These are phyloP conservation scores for Acinonyx jubatus DNA, from an alignment of 2,113 vertebrate species.

Conservation along the genomic window DNA sequence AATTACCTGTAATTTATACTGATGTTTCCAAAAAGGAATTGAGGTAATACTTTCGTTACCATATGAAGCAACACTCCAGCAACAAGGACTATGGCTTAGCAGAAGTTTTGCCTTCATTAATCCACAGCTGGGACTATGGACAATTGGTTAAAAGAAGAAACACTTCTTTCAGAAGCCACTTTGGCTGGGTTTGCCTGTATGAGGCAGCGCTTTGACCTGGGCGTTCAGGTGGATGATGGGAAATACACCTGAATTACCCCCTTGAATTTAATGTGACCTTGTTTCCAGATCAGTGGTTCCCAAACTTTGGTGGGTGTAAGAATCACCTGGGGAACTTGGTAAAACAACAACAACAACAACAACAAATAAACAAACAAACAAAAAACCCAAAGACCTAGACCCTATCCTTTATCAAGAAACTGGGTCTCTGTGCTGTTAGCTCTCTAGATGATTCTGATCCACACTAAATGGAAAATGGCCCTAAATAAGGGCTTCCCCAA, in stretches of 20 bases:
- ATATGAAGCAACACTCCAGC: background rate
- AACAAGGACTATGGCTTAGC: background rate
- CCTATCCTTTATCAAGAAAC: background rate
- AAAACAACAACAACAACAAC: background rate
- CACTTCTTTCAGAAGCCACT: background rate
- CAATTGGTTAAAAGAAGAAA: background rate
- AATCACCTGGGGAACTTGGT: background rate
- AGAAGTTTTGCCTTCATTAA: background rate
- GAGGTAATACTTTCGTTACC: background rate
- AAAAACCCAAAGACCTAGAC: background rate
- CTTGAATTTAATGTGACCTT: background rate
- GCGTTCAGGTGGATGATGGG: background rate
- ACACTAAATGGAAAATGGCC: background rate
- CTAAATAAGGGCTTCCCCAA: background rate
- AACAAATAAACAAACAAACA: background rate
- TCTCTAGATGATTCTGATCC: background rate
- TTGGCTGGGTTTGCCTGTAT: background rate
- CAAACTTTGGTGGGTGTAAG: background rate
- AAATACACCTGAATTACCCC: background rate
- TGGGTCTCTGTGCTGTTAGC: background rate
- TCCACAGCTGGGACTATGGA: background rate
- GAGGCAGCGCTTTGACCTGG: background rate
- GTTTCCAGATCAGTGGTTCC: background rate
- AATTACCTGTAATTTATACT: slow-evolving; percentile 31
- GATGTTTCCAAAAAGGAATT: slow-evolving; percentile 36